Base-by-base conservation (phyloP, 2,797 vertebrate genomes). In the Peromyscus eremicus region DNA sequence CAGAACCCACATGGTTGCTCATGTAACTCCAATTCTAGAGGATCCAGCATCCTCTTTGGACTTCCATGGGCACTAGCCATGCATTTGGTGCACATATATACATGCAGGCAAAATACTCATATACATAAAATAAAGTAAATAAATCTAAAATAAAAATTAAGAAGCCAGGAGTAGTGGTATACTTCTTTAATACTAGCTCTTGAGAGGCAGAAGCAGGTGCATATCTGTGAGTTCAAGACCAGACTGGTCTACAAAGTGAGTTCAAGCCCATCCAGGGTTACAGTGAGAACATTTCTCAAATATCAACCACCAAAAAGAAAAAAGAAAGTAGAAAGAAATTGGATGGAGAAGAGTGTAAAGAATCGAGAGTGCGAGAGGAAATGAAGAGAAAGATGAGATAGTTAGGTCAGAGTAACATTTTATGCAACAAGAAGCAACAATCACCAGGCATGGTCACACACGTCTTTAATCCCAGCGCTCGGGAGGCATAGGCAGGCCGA, bases 331-430 rank as follows among this genome's bases (percentile, higher is more conserved):
- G 73, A 29, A 77, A 52, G 32, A 86, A 73, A 79, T 32, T 73
- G 34, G 32, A n/a, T 89, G 34, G 66, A 82, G 17, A 81, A 82
- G 13, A 81, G 57, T 70, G 23, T 46, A 62, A 60, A 87, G 75
- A 76, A 87, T 43, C 10, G 92, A 81, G 71, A 75, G 17, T 81
- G 79, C 49, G 34, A 91, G 92, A 83, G 29, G 64, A 34, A 95
- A 86, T 79, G 79, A 92, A 96, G 52, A 43, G 57, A 79, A 90
- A 60, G 71, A 60, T 80, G 29, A 68, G 23, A 73, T 84, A 52
- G 40, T 92, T 92, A 76, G 10, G 25, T 49, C 76, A 80, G 55
- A 83, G 17, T n/a, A 32, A n/a, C 93, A 17, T 66, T 87, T 84
- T 92, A 32, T 43, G 52, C 23, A 84, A 40, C 14, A 73, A 77